Percentiles rank a stretch among this genome's conserved stretches.
phyloP scores from a whole-genome alignment of 2,888 invertebrate genomes.

The Cremastinae sp. region DNA sequence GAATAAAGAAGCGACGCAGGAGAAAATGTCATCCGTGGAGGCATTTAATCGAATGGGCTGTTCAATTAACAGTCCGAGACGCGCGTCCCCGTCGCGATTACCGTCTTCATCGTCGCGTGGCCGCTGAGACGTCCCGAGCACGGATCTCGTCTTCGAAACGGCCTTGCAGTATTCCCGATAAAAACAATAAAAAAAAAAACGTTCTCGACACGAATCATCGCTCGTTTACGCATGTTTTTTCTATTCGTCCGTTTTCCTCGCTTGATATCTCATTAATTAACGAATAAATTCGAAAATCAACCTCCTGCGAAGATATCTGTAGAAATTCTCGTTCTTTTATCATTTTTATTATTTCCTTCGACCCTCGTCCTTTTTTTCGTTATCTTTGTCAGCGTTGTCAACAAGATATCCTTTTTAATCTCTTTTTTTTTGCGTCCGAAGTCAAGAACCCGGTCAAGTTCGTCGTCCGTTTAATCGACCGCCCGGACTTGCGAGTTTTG shows the following conservation, averaged over 20 bases:
- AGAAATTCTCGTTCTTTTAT: no score
- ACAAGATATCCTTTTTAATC: background rate
- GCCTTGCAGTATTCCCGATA: background rate
- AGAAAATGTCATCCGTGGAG: slow-evolving; percentile 13
- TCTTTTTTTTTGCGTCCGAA: background rate
- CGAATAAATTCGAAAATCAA: no score
- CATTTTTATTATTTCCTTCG: no score
- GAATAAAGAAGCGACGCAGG: background rate
- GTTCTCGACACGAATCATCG: slow-evolving; percentile 46
- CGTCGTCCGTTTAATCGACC: slow-evolving; percentile 56
- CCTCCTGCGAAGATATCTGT: background rate
- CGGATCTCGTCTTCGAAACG: background rate
- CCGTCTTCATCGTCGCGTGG: slow-evolving; percentile 3
- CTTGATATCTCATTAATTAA: no score
- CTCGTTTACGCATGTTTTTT: slow-evolving; percentile 27
- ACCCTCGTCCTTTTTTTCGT: no score
- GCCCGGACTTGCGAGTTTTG: slow-evolving; percentile 18
- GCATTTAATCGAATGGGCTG: slow-evolving; percentile 10
- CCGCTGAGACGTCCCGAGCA: background rate
- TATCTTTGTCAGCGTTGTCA: background rate
- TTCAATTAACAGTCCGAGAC: slow-evolving; percentile 11
- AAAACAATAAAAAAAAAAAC: background rate
- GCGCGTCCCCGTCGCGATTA: slow-evolving; percentile 1
- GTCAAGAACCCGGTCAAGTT: slow-evolving; percentile 56
- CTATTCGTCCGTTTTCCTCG: no score